Base-by-base conservation (phyloP, 1,140 invertebrate species). In the Psix sp. region DNA sequence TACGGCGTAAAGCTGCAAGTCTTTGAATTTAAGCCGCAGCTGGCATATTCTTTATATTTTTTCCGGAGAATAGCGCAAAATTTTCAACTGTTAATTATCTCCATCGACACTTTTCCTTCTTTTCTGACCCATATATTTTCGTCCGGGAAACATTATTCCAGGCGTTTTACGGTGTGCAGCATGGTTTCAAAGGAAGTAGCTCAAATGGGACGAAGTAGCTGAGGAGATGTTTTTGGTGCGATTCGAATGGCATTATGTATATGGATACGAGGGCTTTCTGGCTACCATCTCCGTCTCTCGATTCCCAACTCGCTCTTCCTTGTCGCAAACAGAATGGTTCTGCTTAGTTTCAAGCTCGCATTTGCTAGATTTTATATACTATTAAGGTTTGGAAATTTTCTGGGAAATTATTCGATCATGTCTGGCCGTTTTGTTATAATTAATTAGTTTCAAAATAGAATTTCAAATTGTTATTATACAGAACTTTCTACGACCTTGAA, bases 261-360 rank as follows among this genome's bases (percentile, higher is more conserved):
- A 68, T 52, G 54, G 65, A 59, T 59, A 68, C 40, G 48, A 70
- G 56, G 49, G 56, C 33, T 62, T 42, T 33, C 20, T 42, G 38
- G 5, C 17, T 18, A 13, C 11, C 36, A 26, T 40, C 26, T 9
- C 49, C 13, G 13, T 33, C 17, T 11, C 17, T 7, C 13, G 3
- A 0, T 24, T 10, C 1, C 9, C 11, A 13, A 1, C 15, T 51
- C 48, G 17, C 29, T 52, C 40, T 0, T 10, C 5, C 24, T n/a
- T 33, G 35, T 31, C 60, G 33, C 60, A 65, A 65, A 38, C 65
- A 36, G 33, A 54, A 56, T 62, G 56, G 57, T 54, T 63, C 67
- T 71, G 56, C 49, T 68, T 68, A 68, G 65, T 68, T 54, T 70
- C 66, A 70, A 62, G 36, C 56, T 36, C 63, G 51, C 35, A 43